Base-by-base conservation (phyloP, 2,888 invertebrate species). In the Theodoxus fluviatilis region DNA sequence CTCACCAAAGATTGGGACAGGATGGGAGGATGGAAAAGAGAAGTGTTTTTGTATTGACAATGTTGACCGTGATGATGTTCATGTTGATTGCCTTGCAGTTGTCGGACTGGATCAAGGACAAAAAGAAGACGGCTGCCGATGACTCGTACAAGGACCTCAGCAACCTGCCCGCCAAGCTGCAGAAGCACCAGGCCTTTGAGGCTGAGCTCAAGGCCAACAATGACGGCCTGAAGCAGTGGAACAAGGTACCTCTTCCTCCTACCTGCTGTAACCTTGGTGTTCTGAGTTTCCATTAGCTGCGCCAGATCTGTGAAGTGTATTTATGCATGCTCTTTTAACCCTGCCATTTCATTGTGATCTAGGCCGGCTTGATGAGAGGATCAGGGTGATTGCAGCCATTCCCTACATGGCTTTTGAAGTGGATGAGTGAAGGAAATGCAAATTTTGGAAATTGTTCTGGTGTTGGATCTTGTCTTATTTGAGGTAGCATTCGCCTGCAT, bases 141-240 rank as follows among this genome's bases (percentile, higher is more conserved):
- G 96, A 97, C 86, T 95, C 93, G 73, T 97, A 96, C 87, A 90
- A 95, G 25, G 96, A 97, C 83, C 89, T 97, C 25, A 92, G 91
- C 52, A 97, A 98, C 86, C 88, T 89, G 59, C 84, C 85, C 55
- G 85, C 86, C 68, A 87, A 88, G 69, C 82, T 88, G 31, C 85
- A 88, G 79, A 88, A 88, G 78, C 89, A 89, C 75, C 87, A 88
- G 70, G 89, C 89, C 9, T 89, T 89, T 78, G 88, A 89, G 72
- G 86, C 88, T 0, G 89, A 89, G 75, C 81, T 89, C 35, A 86
- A 86, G 69, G 86, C 89, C 40, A 89, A 89, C 75, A 83, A 84
- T 69, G 86, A 86, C 40, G 76, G 86, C 22, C 82, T 89, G 15
- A 81, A 87, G 35, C 81, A 82, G 40, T 78, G 89, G 37, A 88